Evolutionary conservation across 2,113 vertebrate species (phyloP), one percentile per base, ranked within the genome.

Genomic region (Gymnocephalus cernua): DNA sequence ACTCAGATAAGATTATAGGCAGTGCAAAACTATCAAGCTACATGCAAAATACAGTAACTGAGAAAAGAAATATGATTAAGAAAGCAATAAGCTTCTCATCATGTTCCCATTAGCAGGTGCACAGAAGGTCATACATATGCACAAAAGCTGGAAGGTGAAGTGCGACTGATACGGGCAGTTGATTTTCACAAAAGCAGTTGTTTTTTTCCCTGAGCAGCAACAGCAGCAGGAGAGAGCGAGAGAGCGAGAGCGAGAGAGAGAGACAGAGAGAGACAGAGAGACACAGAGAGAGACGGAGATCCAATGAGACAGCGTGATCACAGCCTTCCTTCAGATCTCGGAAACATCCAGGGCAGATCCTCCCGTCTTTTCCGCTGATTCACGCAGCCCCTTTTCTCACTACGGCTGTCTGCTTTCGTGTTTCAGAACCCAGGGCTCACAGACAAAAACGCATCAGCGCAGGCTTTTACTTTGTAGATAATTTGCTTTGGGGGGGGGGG

Each of bases 231-330:
- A 38, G 19, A 80, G 58, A 35, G 16, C 6, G 25, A 45, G 14
- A 38, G 47, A 58, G 23, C 12, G 45, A 67, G 66, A 78, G 67
- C 54, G 56, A 44, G 23, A 41, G 35, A 66, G 27, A 47, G 51
- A 38, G 29, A 35, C 29, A 35, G 16, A 11, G 23, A 44, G 13
- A 35, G 45, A 53, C 29, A 14, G 45, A 66, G 69, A 78, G 67
- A 58, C 50, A 41, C n/a, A 41, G 53, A 65, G 25, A 53, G 50
- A 38, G 19, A 38, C 77, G 62, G 77, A 85, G 77, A 69, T 93
- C 82, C 87, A 86, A 91, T 75, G 90, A 92, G 88, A 90, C 86
- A 84, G 45, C 59, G 48, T 50, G 74, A 90, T 88, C 91, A 82
- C 88, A 83, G 87, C 85, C 83, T 84, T 74, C 58, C 58, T 45